Conservation (phyloP, 2,888 invertebrate genomes). For the Dinocampus coccinellae region DNA sequence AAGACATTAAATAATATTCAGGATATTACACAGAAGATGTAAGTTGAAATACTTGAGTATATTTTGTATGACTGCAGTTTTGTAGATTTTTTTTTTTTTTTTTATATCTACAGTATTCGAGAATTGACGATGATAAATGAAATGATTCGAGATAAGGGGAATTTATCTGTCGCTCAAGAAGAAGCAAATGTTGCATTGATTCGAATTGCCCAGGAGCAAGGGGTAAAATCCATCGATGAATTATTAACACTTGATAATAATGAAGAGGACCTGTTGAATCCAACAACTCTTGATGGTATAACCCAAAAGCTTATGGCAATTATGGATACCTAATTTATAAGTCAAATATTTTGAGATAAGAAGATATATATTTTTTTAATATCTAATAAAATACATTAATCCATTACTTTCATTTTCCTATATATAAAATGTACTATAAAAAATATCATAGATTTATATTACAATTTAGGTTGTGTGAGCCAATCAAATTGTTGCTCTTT, state of each 20-base stretch:
- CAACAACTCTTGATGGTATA: conserved; percentile 29
- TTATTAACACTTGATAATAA: conserved; percentile 16
- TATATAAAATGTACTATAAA: background rate
- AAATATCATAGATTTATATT: conserved; percentile 56
- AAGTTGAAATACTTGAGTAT: conserved; percentile 30
- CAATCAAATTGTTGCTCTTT: conserved; percentile 93
- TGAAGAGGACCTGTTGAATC: conserved; percentile 14
- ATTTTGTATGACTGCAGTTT: background rate
- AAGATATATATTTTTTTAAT: no score
- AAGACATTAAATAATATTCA: conserved; percentile 45
- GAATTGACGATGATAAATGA: conserved; percentile 51
- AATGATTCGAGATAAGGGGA: conserved; percentile 47
- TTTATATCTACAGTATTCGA: conserved; percentile 45
- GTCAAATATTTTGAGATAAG: background rate
- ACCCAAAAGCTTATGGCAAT: conserved; percentile 39
- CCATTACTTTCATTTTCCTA: background rate
- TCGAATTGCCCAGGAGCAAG: conserved; percentile 31
- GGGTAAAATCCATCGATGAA: conserved; percentile 36
- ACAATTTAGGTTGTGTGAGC: conserved; percentile 93
- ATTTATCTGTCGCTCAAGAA: conserved; percentile 40
- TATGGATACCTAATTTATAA: conserved; percentile 4
- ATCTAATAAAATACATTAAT: no score
- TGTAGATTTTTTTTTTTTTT: no score
- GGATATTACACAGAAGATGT: conserved; percentile 46
- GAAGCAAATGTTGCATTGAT: conserved; percentile 45